Conservation (phyloP, 2,888 invertebrate genomes). For the Bedellia somnulentella region DNA sequence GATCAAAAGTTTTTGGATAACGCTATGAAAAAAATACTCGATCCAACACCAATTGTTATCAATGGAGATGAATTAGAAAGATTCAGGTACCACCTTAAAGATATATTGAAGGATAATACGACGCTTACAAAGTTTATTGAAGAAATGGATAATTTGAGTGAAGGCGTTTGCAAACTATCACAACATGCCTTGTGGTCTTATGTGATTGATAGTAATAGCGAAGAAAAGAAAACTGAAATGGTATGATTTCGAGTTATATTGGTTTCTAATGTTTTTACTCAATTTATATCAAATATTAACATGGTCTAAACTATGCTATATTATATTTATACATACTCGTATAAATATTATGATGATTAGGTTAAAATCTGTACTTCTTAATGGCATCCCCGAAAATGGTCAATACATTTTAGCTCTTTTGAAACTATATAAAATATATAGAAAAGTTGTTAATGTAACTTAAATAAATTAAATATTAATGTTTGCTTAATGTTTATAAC, state of each 20-base stretch:
- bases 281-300: no score
- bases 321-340: no score
- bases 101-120: conserved; percentile 28
- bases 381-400: no score
- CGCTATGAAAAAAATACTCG: conserved; percentile 39
- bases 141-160: conserved; percentile 44
- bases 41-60: conserved; percentile 26
- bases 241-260: conserved; percentile 22
- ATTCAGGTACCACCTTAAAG: conserved; percentile 30
- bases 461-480: no score
- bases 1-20: conserved; percentile 42
- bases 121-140: conserved; percentile 38
- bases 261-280: no score
- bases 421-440: no score
- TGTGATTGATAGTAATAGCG: conserved; percentile 40
- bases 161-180: conserved; percentile 43
- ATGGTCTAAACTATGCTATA: no score
- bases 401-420: no score
- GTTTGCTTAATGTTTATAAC: no score
- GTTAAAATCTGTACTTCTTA: no score
- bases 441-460: no score
- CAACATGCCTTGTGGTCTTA: conserved; percentile 46
- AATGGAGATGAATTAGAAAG: conserved; percentile 24
- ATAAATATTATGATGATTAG: no score
- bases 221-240: conserved; percentile 42